Base-by-base conservation (phyloP, 2,888 invertebrate species). In the Tetrapedia diversipes region DNA sequence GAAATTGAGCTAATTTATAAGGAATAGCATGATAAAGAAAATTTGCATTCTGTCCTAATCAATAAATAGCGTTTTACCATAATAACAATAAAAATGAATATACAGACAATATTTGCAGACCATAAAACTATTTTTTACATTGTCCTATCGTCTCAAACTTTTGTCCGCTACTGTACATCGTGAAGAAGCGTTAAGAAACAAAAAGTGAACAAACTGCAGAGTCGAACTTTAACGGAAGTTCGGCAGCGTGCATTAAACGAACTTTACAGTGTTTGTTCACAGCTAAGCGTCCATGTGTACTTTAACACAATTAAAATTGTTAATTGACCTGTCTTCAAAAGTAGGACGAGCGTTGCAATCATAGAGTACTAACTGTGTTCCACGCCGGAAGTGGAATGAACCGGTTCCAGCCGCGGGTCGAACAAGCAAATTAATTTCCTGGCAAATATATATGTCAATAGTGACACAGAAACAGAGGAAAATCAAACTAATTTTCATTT, bases 311-410 rank as follows among this genome's bases (percentile, higher is more conserved):
- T 60, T 59, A 34, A 60, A 60, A 60, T 65, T 43, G 29, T 57
- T 56, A 73, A 56, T 66, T 67, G 59, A 67, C 67, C 53, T 57
- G 22, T 59, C 43, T 61, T 37, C 24, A 24, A 19, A 57, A 71
- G 68, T 57, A 14, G 41, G 41, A 27, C 27, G 32, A 43, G 19
- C 45, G 39, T 14, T n/a, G 27, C 7, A 24, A 11, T 16, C 22
- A 19, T 16, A 27, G 7, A 24, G 19, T 19, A 11, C 2, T 4
- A 54, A 19, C 16, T 11, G 45, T n/a, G 37, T 39, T 54, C 34
- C 10, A 22, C 6, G n/a, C 2, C n/a, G 29, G 16, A 34, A 56
- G 54, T 32, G 43, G 39, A 49, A 45, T 11, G 34, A 47, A 16
- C 19, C 45, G 37, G 37, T n/a, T 45, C 8, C 1, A 37, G 22